Evolutionary conservation across 2,113 vertebrate genomes (phyloP).

Genomic region (Coptodon rendalli): DNA sequence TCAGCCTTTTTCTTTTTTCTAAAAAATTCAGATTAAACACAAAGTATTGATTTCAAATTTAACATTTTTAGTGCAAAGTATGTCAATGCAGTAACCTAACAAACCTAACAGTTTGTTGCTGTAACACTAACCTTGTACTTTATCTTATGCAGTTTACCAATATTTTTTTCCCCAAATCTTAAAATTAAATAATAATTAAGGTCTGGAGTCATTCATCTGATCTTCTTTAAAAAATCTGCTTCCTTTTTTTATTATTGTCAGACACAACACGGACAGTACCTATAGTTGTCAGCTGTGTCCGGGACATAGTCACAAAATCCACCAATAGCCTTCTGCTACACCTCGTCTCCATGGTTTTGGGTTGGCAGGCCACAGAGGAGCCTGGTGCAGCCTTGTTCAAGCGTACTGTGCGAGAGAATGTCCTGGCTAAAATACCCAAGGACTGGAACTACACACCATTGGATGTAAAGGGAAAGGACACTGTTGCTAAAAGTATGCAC

Average conservation of each 20-base stretch:
- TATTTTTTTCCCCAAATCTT: background rate
- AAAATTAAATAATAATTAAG: background rate
- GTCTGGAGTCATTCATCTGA: background rate
- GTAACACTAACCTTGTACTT: background rate
- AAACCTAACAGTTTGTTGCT: background rate
- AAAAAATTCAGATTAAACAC: background rate
- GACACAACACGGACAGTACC: slow-evolving; percentile 52
- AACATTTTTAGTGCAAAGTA: background rate
- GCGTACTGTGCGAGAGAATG: slow-evolving; percentile 68
- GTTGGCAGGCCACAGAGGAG: slow-evolving; percentile 70
- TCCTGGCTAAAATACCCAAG: slow-evolving; percentile 82
- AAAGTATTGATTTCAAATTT: background rate
- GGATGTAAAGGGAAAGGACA: slow-evolving; percentile 67
- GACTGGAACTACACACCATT: slow-evolving; percentile 82
- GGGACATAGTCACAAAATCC: slow-evolving; percentile 72
- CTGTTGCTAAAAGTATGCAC: slow-evolving; percentile 71
- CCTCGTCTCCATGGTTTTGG: slow-evolving; percentile 75
- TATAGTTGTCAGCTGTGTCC: slow-evolving; percentile 75
- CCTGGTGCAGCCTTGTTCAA: slow-evolving; percentile 53
- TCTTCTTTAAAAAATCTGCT: background rate
- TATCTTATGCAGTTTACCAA: background rate
- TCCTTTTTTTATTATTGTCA: slow-evolving; percentile 1
- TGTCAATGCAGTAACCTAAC: background rate
- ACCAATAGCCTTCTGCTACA: slow-evolving; percentile 73
- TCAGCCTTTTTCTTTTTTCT: background rate